phyloP scores from a whole-genome alignment of 2,113 vertebrate species.

The Tetrax tetrax region DNA sequence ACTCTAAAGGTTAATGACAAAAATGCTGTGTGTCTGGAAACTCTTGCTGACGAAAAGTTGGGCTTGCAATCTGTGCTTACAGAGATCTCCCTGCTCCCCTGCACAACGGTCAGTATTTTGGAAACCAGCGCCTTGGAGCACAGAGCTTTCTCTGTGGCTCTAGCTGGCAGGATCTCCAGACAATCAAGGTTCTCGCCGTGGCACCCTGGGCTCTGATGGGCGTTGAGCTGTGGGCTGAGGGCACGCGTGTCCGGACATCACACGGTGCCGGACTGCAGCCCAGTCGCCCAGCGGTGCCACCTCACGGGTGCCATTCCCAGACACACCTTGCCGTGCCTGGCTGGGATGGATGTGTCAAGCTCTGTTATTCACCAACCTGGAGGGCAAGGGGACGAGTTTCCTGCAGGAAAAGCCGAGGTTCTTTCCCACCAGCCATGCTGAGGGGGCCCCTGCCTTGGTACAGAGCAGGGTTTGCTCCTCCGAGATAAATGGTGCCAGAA shows the following conservation, averaged over 20 bases:
- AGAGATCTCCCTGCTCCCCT: neutral
- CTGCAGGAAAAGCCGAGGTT: neutral
- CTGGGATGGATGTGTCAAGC: accelerated
- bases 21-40: neutral
- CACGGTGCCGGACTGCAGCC: neutral
- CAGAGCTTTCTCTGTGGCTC: neutral
- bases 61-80: neutral
- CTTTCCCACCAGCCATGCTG: accelerated
- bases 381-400: accelerated
- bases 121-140: neutral
- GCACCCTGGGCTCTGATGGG: neutral
- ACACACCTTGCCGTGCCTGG: accelerated
- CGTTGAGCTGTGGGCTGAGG: neutral
- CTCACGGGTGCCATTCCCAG: neutral
- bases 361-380: neutral
- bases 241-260: too few species aligned
- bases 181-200: accelerated
- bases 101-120: neutral
- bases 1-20: neutral
- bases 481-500: accelerated
- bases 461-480: neutral
- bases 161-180: accelerated
- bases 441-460: neutral
- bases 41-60: neutral
- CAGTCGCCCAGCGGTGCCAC: accelerated